Evolutionary conservation across 2,797 vertebrate species (phyloP).

Genomic region (Gallirallus australis): DNA sequence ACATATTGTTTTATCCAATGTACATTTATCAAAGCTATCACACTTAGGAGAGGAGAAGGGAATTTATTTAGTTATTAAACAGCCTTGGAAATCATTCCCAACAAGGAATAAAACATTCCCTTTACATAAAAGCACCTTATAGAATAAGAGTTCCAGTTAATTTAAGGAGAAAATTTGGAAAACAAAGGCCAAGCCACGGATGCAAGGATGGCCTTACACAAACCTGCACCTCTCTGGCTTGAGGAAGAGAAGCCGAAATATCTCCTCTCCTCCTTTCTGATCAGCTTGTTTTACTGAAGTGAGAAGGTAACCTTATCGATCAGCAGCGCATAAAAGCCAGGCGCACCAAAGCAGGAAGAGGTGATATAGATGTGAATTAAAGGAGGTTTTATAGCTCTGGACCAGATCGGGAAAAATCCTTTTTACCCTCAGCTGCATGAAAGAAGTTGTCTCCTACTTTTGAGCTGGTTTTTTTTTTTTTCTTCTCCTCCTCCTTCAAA

Average conservation of each 20-base stretch:
- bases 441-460: constrained; percentile 36
- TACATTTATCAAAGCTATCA: neutral
- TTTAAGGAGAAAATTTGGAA: constrained; percentile 41
- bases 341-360: neutral
- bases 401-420: neutral
- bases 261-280: constrained; percentile 4
- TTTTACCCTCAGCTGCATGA: neutral
- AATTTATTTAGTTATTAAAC: constrained; percentile 53
- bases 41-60: neutral
- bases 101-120: constrained; percentile 40
- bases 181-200: constrained; percentile 30
- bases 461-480: neutral
- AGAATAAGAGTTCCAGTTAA: constrained; percentile 38
- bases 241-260: constrained; percentile 15
- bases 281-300: constrained; percentile 16
- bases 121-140: constrained; percentile 24
- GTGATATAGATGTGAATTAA: constrained; percentile 20
- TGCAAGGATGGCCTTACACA: neutral
- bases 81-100: constrained; percentile 46
- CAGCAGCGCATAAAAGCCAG: constrained; percentile 27
- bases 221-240: neutral
- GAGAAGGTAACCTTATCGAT: constrained; percentile 49
- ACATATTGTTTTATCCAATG: constrained; percentile 3
- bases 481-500: constrained; percentile 10
- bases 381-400: constrained; percentile 3